Percentiles rank a stretch among this genome's conserved stretches.
Evolutionary conservation across 2,888 invertebrate genomes (phyloP).

Genomic region (Julus scandinavius): DNA sequence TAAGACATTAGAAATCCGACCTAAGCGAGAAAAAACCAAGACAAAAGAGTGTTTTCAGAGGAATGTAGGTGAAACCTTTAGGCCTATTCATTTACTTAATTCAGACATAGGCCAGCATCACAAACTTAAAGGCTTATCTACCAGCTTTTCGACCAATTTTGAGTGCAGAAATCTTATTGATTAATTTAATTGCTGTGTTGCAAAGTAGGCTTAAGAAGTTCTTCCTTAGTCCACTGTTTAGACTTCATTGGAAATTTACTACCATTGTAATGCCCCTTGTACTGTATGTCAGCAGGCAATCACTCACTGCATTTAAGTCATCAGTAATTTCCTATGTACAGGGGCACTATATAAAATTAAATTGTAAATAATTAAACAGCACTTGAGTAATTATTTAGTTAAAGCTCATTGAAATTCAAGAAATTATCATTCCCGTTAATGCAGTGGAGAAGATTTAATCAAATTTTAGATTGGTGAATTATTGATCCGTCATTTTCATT

Average conservation of each 20-base stretch:
- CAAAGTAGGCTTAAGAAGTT: slow-evolving; percentile 21
- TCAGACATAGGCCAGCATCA: not conserved
- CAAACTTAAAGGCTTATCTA: not conserved
- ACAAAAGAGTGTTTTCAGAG: not conserved
- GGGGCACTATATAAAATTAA: slow-evolving; percentile 21
- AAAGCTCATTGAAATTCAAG: no score
- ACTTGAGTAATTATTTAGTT: no score
- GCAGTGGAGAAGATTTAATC: no score
- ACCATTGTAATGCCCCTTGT: not conserved
- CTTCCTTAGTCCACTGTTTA: not conserved
- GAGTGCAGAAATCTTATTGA: slow-evolving; percentile 13
- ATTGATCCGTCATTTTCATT: no score
- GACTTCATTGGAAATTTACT: not conserved
- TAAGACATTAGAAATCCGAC: not conserved
- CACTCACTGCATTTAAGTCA: not conserved
- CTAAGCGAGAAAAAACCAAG: not conserved
- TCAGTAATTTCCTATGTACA: not conserved
- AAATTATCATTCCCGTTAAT: no score
- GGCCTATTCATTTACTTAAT: not conserved
- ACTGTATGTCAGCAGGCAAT: not conserved
- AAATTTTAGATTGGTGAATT: no score
- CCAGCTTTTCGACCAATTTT: slow-evolving; percentile 8
- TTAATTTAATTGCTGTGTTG: slow-evolving; percentile 33
- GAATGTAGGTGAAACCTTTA: not conserved
- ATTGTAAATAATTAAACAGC: not conserved